A percentile compares a stretch with the other conserved stretches of the same genome.
Evolutionary conservation across 2,113 vertebrate genomes (phyloP).

Genomic region (Rhipidura dahli): DNA sequence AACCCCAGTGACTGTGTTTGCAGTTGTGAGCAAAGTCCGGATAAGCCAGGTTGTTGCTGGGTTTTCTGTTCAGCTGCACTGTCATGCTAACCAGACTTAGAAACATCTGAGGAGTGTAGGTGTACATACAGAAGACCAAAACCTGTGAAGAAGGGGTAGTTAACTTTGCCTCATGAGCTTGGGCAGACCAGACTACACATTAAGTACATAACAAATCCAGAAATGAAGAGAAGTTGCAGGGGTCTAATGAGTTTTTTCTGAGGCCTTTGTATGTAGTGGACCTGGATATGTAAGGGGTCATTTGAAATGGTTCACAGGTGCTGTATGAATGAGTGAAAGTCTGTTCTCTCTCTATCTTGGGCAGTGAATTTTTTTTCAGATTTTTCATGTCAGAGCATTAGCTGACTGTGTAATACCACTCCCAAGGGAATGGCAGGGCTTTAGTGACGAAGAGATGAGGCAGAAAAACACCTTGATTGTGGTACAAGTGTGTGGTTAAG

Average conservation of each 20-base stretch:
- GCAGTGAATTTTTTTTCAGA: not conserved
- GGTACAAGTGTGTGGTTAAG: not conserved
- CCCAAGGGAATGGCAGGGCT: not conserved
- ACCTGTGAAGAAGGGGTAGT: not conserved
- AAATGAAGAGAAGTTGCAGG: not conserved
- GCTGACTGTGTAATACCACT: not conserved
- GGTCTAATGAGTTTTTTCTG: not conserved
- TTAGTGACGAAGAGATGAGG: not conserved
- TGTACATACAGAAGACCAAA: not conserved
- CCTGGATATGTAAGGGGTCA: too few relatives aligned
- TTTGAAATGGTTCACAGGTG: not conserved
- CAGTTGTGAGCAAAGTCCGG: not conserved
- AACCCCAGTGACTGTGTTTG: not conserved
- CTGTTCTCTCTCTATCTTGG: not conserved
- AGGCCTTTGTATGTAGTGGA: not conserved
- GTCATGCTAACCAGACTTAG: not conserved
- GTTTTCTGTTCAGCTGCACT: not conserved
- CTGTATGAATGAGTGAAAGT: not conserved
- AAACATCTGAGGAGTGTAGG: not conserved
- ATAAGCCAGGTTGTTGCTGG: not conserved
- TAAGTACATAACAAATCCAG: not conserved
- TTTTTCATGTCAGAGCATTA: not conserved
- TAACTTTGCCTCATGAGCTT: not conserved
- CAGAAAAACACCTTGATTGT: not conserved
- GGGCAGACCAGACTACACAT: not conserved